Evolutionary conservation across 2,113 vertebrate species (phyloP).

Genomic region (Chitala chitala): DNA sequence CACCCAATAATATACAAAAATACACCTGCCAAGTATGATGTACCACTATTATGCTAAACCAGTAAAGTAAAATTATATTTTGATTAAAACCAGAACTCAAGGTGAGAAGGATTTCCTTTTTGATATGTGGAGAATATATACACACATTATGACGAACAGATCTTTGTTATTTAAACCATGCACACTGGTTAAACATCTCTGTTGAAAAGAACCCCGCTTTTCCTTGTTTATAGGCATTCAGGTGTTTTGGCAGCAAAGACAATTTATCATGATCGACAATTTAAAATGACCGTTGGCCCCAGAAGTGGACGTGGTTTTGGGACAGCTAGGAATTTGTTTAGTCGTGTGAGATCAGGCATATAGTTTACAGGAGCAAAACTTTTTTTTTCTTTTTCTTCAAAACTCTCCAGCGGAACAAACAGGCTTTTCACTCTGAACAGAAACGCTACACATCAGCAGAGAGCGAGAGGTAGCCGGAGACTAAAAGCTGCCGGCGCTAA

Average conservation of each 20-base stretch:
- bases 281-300: not conserved
- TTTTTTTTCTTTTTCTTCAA: conserved; percentile 58
- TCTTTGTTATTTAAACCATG: too few species aligned
- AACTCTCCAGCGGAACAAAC: conserved; percentile 67
- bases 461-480: not conserved
- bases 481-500: conserved; percentile 35
- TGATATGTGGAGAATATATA: not conserved
- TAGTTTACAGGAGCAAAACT: conserved; percentile 36
- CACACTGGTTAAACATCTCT: not conserved
- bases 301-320: conserved; percentile 3
- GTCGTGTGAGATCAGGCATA: conserved; percentile 42
- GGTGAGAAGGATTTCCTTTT: too few species aligned
- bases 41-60: too few species aligned
- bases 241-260: not conserved
- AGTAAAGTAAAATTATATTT: too few species aligned
- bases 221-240: not conserved
- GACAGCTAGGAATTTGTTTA: conserved; percentile 52
- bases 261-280: not conserved
- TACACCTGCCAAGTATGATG: too few species aligned
- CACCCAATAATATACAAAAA: too few species aligned
- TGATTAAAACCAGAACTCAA: too few species aligned
- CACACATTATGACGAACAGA: too few species aligned
- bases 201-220: not conserved
- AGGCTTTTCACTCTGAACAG: conserved; percentile 65
- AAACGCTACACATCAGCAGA: conserved; percentile 66